Evolutionary conservation across 2,888 invertebrate species (phyloP).

Genomic region (Platypus cylindrus): DNA sequence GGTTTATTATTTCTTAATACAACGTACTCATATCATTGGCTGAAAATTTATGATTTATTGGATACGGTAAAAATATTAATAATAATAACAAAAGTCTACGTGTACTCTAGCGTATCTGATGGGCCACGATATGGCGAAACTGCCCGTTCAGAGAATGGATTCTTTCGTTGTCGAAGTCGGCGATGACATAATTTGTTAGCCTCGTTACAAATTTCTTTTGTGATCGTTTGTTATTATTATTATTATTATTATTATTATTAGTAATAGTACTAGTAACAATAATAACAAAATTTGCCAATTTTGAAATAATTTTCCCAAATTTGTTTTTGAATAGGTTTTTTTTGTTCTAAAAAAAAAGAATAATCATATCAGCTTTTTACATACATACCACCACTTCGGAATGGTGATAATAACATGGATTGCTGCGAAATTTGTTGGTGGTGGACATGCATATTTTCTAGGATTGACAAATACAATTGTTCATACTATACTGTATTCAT

Average conservation of each 20-base stretch:
- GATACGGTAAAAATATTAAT: slow-evolving; percentile 47
- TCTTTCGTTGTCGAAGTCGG: too few relatives aligned
- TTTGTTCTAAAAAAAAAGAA: slow-evolving; percentile 75
- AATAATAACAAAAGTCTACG: neutral
- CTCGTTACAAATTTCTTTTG: too few relatives aligned
- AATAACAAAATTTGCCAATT: neutral
- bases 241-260: too few relatives aligned
- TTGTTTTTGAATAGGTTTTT: too few relatives aligned
- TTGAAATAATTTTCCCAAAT: slow-evolving; percentile 22
- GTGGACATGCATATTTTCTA: slow-evolving; percentile 51
- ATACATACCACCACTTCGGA: slow-evolving; percentile 75
- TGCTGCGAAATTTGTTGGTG: slow-evolving; percentile 47
- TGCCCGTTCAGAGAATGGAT: too few relatives aligned
- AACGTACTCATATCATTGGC: slow-evolving; percentile 24
- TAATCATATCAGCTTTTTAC: slow-evolving; percentile 69
- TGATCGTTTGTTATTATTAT: too few relatives aligned
- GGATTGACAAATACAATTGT: slow-evolving; percentile 62
- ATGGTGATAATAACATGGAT: slow-evolving; percentile 60
- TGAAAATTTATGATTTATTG: slow-evolving; percentile 60
- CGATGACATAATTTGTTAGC: too few relatives aligned
- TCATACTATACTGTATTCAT: slow-evolving; percentile 70
- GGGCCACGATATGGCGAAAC: too few relatives aligned
- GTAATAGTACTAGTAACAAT: neutral
- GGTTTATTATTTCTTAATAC: slow-evolving; percentile 2
- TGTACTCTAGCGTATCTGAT: too few relatives aligned